Conservation (phyloP, 1,140 invertebrate species). For the Musca vetustissima region DNA sequence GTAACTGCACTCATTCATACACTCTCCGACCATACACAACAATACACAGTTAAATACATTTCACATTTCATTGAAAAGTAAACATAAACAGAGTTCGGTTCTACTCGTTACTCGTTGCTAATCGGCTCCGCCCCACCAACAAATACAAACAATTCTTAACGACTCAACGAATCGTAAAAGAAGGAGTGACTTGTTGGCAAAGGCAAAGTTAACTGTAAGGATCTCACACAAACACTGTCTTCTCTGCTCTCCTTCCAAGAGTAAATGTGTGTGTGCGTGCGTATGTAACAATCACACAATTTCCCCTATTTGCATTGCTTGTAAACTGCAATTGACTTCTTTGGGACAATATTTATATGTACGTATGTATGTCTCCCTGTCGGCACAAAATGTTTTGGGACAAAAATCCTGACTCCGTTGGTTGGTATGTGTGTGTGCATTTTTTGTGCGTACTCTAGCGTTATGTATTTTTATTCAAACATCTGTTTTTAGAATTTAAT, state of each 20-base stretch:
- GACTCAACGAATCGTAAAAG: not conserved
- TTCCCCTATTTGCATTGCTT: constrained; percentile 2
- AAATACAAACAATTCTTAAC: not conserved
- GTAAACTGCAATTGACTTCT: not conserved
- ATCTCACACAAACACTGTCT: not conserved
- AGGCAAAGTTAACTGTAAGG: not conserved
- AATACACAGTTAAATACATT: too few relatives aligned
- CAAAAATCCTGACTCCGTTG: not conserved
- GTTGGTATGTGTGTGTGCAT: not conserved
- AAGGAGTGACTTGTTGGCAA: not conserved
- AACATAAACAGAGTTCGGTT: too few relatives aligned
- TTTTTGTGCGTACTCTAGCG: not conserved
- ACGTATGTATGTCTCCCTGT: not conserved
- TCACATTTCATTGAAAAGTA: too few relatives aligned
- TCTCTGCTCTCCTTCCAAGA: not conserved
- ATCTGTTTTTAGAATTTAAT: constrained; percentile 17
- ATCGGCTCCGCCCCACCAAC: not conserved
- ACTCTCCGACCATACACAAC: too few relatives aligned
- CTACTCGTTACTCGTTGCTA: constrained; percentile 9
- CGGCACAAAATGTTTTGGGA: not conserved
- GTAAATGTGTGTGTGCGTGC: not conserved
- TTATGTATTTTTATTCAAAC: not conserved
- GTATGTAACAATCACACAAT: not conserved
- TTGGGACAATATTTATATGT: constrained; percentile 7
- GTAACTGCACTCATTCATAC: too few relatives aligned